Evolutionary conservation across 2,113 vertebrate species (phyloP), one percentile per base, ranked within the genome.

Genomic region (Otolemur garnettii): DNA sequence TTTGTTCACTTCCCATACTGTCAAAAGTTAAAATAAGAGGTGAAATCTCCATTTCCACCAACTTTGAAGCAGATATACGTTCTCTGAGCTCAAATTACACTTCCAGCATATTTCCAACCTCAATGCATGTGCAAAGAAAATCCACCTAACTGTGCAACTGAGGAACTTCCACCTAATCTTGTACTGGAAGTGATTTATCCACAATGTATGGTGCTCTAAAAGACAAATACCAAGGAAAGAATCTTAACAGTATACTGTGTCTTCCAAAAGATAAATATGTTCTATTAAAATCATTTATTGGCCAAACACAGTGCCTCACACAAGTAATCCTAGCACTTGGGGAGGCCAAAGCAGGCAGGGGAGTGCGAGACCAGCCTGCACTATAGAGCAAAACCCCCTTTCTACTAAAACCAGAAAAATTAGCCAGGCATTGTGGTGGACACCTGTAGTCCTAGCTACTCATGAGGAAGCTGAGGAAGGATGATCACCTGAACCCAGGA

Each of bases 221-320:
- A 69, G 55, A 79, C 60, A 95, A 95, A 28, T 79, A 84, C 30
- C 79, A 55, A 89, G 38, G 59, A 81, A 62, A 91, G 35, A 79
- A 62, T 66, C 55, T 38, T 79, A 90, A 74, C n/a, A 74, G 1
- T 59, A 64, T 69, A 88, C 68, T 59, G 69, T 66, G 60, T 60
- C 64, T 95, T 93, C 33, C 55, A 78, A 77, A 45, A 66, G 45
- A 93, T 79, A 45, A 84, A 96, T 68, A 26, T 26, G 50, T n/a
- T 85, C 57, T 74, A 74, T 74, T 90, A 93, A 93, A 91, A 92
- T 81, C 55, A 38, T 38, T 38, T 38, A 38, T 38, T 38, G 55
- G 57, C 57, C 5, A 7, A 19, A 19, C 57, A 59, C 7, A 7
- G 57, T 59, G 5, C 18, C 22, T 24, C 60, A 69, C 18, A 17